phyloP scores from a whole-genome alignment of 2,888 invertebrate genomes.

The Entomobrya multifasciata region DNA sequence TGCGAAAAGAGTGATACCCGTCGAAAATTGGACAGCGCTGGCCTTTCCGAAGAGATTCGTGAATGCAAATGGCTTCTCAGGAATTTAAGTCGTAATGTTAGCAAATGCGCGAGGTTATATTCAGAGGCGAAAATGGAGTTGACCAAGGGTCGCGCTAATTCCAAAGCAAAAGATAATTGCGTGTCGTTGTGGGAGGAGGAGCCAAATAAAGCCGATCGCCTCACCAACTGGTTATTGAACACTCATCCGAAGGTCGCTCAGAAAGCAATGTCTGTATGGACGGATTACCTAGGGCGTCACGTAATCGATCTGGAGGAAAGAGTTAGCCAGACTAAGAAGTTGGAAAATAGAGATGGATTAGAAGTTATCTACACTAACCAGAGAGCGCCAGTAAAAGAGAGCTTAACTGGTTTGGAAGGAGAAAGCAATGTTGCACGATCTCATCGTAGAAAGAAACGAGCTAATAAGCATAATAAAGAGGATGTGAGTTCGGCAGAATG shows the following conservation, averaged over 20 bases:
- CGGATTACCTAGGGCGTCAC: not conserved
- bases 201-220: not conserved
- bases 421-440: too few relatives aligned
- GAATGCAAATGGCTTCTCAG: constrained; percentile 58
- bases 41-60: constrained; percentile 75
- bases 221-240: not conserved
- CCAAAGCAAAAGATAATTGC: not conserved
- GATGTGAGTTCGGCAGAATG: too few relatives aligned
- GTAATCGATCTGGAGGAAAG: constrained; percentile 12
- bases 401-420: too few relatives aligned
- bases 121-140: not conserved
- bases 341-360: not conserved
- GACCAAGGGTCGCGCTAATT: not conserved
- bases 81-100: constrained; percentile 57
- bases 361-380: not conserved
- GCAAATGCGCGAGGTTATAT: not conserved
- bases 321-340: not conserved
- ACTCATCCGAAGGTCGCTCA: constrained; percentile 25
- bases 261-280: constrained; percentile 16
- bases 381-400: too few relatives aligned
- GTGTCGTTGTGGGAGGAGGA: not conserved
- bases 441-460: too few relatives aligned
- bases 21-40: constrained; percentile 72
- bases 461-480: too few relatives aligned
- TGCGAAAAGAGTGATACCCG: constrained; percentile 66